These are phyloP conservation scores for Enteromius fasciolatus DNA, from an alignment of 2,797 vertebrate genomes.

Conservation along the genomic window DNA sequence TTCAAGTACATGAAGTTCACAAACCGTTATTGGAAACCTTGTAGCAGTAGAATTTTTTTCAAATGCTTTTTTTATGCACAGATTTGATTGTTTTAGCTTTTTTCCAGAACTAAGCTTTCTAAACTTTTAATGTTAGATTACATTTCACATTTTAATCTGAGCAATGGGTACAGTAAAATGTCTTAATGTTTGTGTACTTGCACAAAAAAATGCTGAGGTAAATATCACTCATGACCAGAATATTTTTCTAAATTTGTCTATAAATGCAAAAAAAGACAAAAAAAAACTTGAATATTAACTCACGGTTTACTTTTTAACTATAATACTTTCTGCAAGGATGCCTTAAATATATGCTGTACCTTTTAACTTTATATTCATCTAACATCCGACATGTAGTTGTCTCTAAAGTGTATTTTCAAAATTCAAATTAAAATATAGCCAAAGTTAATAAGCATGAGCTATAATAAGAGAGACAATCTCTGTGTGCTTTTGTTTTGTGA, in stretches of 20 bases:
- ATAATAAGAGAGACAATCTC: background rate
- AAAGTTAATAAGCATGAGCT: background rate
- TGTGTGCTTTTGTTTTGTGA: background rate
- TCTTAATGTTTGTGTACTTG: background rate
- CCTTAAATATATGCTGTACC: background rate
- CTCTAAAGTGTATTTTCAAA: no score
- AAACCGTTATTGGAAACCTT: background rate
- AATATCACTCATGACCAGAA: background rate
- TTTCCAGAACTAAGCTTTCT: background rate
- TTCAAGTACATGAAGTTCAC: background rate
- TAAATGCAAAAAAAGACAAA: background rate
- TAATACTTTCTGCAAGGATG: background rate
- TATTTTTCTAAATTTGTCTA: background rate
- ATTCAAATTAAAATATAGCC: no score
- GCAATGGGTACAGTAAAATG: background rate
- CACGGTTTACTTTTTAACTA: no score
- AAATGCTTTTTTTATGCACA: background rate
- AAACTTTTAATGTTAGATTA: background rate
- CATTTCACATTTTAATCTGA: background rate
- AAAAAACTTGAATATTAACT: no score
- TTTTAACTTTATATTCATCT: background rate
- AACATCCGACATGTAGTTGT: no score
- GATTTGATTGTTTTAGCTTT: background rate
- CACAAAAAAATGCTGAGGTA: background rate
- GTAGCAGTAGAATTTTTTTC: background rate